Base-by-base conservation (phyloP, 1,140 invertebrate genomes). In the Batillaria attramentaria region DNA sequence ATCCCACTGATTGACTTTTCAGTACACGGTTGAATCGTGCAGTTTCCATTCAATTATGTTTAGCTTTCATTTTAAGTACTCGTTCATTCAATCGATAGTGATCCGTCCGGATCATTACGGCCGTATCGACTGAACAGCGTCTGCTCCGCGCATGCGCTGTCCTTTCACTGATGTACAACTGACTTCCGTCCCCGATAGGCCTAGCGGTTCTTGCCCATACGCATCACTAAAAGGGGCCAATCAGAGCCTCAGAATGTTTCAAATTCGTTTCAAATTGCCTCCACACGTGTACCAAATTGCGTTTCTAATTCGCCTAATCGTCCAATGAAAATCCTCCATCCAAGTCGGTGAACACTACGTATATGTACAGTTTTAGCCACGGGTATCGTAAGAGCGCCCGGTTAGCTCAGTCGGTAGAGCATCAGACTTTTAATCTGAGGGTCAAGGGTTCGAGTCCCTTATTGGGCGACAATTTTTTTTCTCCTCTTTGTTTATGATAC, bases 341-440 rank as follows among this genome's bases (percentile, higher is more conserved):
- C 6, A n/a, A 60, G 20, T 24, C 6, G 20, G 6, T 24, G 8
- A 28, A 60, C 57, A 13, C 24, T 28, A 24, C 31, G 20, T n/a
- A 20, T 35, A 5, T 66, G 37, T 66, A 66, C 37, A 35, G 20
- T 62, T n/a, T 66, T 18, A 66, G 31, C 3, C 6, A 6, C 20
- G 20, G 5, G 4, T 13, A 8, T 28, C 0, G 1, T 69, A 18
- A 20, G 16, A 41, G 66, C 39, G 66, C 66, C 66, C 66, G 66
- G 66, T 69, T 69, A 69, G 66, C 66, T 69, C 66, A 69, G 66
- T 69, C 66, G 66, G 66, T 69, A 69, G 66, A 69, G 66, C 66
- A 69, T 69, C 66, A 69, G 68, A 69, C 66, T 69, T 69, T 69
- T 69, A 69, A 69, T 69, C 66, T 69, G 66, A 69, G 66, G 66